Percentiles rank a stretch among this genome's conserved stretches.
Conservation (phyloP, 2,888 invertebrate species). For the Drosophila lacicola region DNA sequence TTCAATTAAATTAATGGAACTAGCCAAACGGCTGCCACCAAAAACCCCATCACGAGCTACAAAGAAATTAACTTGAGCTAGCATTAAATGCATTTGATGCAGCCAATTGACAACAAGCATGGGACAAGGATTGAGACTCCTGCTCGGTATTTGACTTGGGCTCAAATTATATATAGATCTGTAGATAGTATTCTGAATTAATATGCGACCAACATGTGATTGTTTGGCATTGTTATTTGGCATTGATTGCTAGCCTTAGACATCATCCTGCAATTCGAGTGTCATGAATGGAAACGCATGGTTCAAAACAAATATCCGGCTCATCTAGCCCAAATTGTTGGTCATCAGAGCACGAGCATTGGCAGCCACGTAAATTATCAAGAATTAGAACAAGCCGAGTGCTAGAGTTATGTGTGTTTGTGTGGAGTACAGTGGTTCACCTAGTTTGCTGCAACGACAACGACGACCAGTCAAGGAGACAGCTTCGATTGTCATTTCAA, state of each 20-base stretch:
- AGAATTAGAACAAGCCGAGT: slow-evolving; percentile 70
- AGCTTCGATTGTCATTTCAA: slow-evolving; percentile 73
- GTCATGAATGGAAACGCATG: slow-evolving; percentile 21
- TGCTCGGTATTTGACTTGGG: no score
- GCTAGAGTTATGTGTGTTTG: slow-evolving; percentile 23
- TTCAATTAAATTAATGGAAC: slow-evolving; percentile 82
- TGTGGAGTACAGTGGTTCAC: slow-evolving; percentile 68
- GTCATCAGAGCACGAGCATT: slow-evolving; percentile 38
- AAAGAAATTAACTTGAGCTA: slow-evolving; percentile 56
- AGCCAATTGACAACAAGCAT: slow-evolving; percentile 23
- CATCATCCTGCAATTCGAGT: slow-evolving; percentile 16
- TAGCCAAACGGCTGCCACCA: slow-evolving; percentile 53
- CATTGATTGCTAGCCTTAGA: slow-evolving; percentile 28
- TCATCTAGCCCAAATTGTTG: slow-evolving; percentile 60
- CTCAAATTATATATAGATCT: background rate
- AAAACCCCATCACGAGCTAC: slow-evolving; percentile 31
- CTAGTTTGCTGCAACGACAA: slow-evolving; percentile 57
- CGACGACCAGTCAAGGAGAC: slow-evolving; percentile 42
- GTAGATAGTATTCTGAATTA: background rate
- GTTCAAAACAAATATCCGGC: slow-evolving; percentile 61
- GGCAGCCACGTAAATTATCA: slow-evolving; percentile 64
- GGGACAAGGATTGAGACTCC: background rate
- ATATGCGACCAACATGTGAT: background rate
- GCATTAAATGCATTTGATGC: slow-evolving; percentile 31
- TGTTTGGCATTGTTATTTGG: slow-evolving; percentile 22